Evolutionary conservation across 2,888 invertebrate species (phyloP).

Genomic region (Pterobdella sp.): DNA sequence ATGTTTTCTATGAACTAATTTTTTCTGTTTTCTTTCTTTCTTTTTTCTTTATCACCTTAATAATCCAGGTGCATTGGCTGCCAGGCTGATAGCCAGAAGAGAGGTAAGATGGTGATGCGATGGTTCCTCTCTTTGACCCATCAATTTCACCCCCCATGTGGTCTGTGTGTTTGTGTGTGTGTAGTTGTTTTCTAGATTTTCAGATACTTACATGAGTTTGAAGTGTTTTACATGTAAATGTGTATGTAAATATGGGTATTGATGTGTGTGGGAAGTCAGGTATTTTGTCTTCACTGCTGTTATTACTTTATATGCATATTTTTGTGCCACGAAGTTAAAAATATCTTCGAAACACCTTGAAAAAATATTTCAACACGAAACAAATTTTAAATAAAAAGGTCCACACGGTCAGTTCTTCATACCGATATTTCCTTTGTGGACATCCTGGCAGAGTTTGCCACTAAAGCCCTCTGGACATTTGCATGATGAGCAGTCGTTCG

Average conservation of each 20-base stretch:
- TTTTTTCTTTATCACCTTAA: too few relatives aligned
- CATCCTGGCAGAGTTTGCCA: conserved; percentile 42
- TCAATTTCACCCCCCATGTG: conserved; percentile 38
- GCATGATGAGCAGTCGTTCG: conserved; percentile 44
- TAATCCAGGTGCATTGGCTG: conserved; percentile 42
- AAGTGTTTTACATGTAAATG: not conserved
- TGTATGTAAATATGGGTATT: not conserved
- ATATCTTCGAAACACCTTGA: too few relatives aligned
- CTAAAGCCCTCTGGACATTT: conserved; percentile 46
- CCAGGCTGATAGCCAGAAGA: conserved; percentile 35
- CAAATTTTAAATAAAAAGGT: too few relatives aligned
- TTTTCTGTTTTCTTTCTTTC: too few relatives aligned
- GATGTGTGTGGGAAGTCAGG: too few relatives aligned
- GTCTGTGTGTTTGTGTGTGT: conserved; percentile 27
- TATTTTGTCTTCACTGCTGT: too few relatives aligned
- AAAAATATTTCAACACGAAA: too few relatives aligned
- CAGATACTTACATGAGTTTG: not conserved
- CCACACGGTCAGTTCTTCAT: not conserved
- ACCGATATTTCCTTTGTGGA: conserved; percentile 39
- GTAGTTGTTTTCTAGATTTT: not conserved
- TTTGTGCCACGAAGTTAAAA: too few relatives aligned
- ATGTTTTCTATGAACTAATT: too few relatives aligned
- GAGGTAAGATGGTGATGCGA: conserved; percentile 41
- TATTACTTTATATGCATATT: too few relatives aligned
- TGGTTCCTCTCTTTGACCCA: conserved; percentile 36